Conservation (phyloP, 1,140 invertebrate genomes). For the Centruroides vittatus region DNA sequence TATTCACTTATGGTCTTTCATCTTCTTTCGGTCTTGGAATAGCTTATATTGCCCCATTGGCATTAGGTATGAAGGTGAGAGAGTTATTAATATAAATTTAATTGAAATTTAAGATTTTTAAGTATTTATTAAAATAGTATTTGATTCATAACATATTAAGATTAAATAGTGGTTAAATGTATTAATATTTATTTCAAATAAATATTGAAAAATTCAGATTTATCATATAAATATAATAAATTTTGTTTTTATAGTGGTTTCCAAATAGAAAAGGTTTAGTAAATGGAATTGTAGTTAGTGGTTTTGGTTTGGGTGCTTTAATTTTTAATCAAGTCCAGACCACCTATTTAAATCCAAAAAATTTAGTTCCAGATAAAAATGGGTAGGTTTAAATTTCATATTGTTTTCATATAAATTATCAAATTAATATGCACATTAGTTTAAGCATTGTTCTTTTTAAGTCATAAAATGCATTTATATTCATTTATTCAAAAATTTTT, state of each 20-base stretch:
- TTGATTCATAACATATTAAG: no score
- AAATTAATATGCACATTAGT: no score
- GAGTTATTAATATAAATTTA: not conserved
- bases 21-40: conserved; percentile 30
- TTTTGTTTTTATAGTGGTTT: conserved; percentile 26
- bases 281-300: conserved; percentile 28
- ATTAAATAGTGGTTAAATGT: no score
- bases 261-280: conserved; percentile 28
- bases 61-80: conserved; percentile 30
- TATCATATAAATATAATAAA: not conserved
- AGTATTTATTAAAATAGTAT: no score
- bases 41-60: conserved; percentile 29
- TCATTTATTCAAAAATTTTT: no score
- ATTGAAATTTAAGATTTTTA: no score
- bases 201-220: not conserved
- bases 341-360: conserved; percentile 28
- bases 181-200: no score
- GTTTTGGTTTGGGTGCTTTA: conserved; percentile 29
- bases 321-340: conserved; percentile 32
- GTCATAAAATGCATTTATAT: no score
- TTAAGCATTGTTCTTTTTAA: no score
- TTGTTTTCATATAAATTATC: no score
- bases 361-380: conserved; percentile 18
- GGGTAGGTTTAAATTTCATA: not conserved
- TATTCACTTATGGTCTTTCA: conserved; percentile 30